Evolutionary conservation across 2,888 invertebrate species (phyloP).

Genomic region (Toxonevra muliebris): DNA sequence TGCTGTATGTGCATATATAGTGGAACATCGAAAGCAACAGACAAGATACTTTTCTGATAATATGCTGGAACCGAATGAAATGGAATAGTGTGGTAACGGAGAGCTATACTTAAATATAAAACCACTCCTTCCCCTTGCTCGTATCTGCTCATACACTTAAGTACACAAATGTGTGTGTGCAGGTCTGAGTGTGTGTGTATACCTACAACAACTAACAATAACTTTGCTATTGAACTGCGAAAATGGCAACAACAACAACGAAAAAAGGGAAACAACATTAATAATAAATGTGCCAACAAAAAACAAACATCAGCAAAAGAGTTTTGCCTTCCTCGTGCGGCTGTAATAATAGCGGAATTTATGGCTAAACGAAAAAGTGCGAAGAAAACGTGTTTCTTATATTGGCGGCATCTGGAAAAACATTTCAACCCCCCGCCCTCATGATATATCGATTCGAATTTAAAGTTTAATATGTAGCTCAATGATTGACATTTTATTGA

Average conservation of each 20-base stretch:
- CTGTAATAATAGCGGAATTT: constrained; percentile 23
- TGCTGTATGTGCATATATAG: no score
- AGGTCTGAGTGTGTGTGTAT: no score
- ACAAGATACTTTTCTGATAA: no score
- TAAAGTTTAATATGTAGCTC: constrained; percentile 5
- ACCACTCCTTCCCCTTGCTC: no score
- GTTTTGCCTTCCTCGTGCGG: neutral
- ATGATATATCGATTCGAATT: constrained; percentile 1
- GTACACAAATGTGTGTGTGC: no score
- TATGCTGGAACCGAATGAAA: no score
- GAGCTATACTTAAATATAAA: no score
- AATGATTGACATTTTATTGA: neutral
- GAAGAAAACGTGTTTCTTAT: neutral
- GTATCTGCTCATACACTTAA: no score
- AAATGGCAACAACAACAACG: neutral
- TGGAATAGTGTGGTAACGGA: no score
- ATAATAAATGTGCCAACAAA: constrained; percentile 8
- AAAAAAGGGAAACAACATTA: neutral
- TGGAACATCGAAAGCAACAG: no score
- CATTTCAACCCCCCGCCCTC: neutral
- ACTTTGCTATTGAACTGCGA: neutral
- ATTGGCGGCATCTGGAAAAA: neutral
- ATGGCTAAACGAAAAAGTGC: constrained; percentile 18
- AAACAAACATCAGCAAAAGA: constrained; percentile 10
- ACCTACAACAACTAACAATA: neutral